Conservation (phyloP, 2,113 vertebrate genomes). For the Semicossyphus pulcher region DNA sequence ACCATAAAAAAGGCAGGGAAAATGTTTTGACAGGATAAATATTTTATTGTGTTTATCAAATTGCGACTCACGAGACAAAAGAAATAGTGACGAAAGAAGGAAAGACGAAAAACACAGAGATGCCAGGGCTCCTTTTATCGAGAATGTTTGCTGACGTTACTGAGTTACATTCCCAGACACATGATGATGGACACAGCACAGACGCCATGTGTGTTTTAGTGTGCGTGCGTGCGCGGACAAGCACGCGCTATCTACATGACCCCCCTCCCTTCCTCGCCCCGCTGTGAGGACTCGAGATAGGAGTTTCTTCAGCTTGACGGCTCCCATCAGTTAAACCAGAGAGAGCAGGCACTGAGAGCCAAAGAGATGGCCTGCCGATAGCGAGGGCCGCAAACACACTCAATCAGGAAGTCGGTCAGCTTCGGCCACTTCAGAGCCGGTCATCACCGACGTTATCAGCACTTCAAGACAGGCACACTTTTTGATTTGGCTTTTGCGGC, state of each 20-base stretch:
- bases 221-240: neutral
- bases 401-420: conserved; percentile 32
- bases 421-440: conserved; percentile 42
- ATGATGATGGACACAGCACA: conserved; percentile 17
- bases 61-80: neutral
- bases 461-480: conserved; percentile 21
- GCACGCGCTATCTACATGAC: conserved; percentile 5
- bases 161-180: conserved; percentile 18
- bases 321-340: conserved; percentile 65
- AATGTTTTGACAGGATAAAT: conserved; percentile 2
- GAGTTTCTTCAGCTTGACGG: conserved; percentile 42
- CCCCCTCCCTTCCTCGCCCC: neutral
- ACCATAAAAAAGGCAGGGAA: neutral
- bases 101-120: neutral
- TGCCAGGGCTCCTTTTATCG: neutral
- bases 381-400: conserved; percentile 44
- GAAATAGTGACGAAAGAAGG: neutral
- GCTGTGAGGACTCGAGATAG: conserved; percentile 26
- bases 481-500: conserved; percentile 27
- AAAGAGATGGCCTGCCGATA: conserved; percentile 65
- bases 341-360: conserved; percentile 41
- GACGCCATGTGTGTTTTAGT: neutral
- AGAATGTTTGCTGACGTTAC: conserved; percentile 26
- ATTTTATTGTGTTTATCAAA: neutral
- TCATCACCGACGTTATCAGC: conserved; percentile 54